Conservation (phyloP, 2,888 invertebrate genomes). For the Prostheceraeus crozeri region DNA sequence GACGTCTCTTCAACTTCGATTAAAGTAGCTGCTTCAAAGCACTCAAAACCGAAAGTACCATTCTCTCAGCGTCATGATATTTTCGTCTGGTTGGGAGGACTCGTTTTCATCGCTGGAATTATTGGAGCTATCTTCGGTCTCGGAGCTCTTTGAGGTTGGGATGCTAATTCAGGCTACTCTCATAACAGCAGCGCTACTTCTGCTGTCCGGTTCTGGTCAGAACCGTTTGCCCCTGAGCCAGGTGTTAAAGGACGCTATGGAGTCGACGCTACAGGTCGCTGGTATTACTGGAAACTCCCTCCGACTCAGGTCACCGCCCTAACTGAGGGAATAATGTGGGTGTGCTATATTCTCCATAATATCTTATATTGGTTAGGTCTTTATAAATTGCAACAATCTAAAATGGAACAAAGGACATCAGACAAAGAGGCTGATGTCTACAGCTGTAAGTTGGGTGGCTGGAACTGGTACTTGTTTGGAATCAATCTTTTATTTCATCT, state of each 20-base stretch:
- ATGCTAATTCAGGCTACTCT: constrained; percentile 41
- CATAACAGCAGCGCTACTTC: constrained; percentile 42
- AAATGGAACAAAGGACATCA: constrained; percentile 40
- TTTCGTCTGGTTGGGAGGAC: constrained; percentile 40
- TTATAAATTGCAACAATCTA: constrained; percentile 39
- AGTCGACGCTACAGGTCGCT: constrained; percentile 38
- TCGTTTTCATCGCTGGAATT: constrained; percentile 37
- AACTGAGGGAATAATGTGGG: constrained; percentile 41
- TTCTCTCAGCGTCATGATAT: constrained; percentile 38
- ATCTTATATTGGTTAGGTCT: constrained; percentile 40
- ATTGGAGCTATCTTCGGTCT: constrained; percentile 40
- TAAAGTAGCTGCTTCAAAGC: too few species aligned
- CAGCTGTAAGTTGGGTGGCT: constrained; percentile 30
- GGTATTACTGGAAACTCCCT: constrained; percentile 43
- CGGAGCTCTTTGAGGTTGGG: constrained; percentile 40
- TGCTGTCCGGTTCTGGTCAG: constrained; percentile 39
- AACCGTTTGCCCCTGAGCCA: constrained; percentile 40
- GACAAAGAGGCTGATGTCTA: constrained; percentile 11
- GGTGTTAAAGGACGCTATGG: constrained; percentile 42
- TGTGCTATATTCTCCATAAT: constrained; percentile 41
- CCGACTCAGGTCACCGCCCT: constrained; percentile 39
- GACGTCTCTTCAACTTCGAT: too few species aligned
- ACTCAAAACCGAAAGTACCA: too few species aligned
- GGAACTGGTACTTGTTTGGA: constrained; percentile 40
- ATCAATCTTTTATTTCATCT: constrained; percentile 42